These are phyloP conservation scores for Saimiri boliviensis DNA, from an alignment of 2,113 vertebrate genomes.

Conservation along the genomic window DNA sequence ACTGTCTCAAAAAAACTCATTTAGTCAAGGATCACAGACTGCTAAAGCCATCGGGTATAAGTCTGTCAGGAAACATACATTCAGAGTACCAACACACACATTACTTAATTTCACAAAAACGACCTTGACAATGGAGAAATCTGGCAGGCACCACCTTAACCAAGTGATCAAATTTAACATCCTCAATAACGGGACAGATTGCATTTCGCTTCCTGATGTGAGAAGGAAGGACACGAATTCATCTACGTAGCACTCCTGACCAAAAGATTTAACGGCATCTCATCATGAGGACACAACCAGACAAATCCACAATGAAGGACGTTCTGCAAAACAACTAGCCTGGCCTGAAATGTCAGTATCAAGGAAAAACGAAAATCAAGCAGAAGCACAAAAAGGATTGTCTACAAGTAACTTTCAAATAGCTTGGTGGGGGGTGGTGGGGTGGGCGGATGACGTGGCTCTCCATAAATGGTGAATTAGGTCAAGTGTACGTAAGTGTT, in stretches of 20 bases:
- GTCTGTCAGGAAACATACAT: background rate
- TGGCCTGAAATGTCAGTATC: background rate
- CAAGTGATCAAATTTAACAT: background rate
- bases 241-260: background rate
- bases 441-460: background rate
- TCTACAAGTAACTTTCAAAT: background rate
- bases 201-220: background rate
- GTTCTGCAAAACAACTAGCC: background rate
- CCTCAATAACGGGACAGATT: background rate
- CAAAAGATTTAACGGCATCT: background rate
- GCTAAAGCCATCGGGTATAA: background rate
- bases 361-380: background rate
- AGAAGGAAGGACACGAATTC: background rate
- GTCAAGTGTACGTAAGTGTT: background rate
- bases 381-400: background rate
- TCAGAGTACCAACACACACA: background rate
- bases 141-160: background rate
- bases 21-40: background rate
- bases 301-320: background rate
- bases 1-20: background rate
- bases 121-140: background rate
- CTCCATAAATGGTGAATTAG: background rate
- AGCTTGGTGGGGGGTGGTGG: background rate
- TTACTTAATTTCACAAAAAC: background rate
- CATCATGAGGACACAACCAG: background rate